These are phyloP conservation scores for Cherax destructor DNA, from an alignment of 1,140 invertebrate species.

Conservation along the genomic window DNA sequence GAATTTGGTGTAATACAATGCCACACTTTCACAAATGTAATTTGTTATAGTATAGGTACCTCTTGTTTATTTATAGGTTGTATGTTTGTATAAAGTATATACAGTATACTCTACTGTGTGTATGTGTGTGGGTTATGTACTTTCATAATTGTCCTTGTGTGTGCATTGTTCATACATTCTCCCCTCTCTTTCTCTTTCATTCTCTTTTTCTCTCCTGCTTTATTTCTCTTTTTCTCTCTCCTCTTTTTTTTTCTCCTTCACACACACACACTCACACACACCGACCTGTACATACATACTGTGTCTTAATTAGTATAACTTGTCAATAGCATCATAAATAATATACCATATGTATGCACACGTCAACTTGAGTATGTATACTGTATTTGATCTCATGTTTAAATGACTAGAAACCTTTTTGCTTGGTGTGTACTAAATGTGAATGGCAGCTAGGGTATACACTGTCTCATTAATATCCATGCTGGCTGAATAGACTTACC, in stretches of 20 bases:
- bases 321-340: slow-evolving; percentile 4
- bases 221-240: too few species aligned
- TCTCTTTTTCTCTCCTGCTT: too few species aligned
- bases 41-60: not conserved
- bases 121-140: too few species aligned
- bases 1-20: not conserved
- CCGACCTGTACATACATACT: not conserved
- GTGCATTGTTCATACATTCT: too few species aligned
- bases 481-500: not conserved
- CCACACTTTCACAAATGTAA: not conserved
- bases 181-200: too few species aligned
- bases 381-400: not conserved
- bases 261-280: too few species aligned
- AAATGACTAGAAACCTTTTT: not conserved
- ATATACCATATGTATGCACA: too few species aligned
- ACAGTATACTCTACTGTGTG: too few species aligned
- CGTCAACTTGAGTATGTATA: not conserved
- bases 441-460: not conserved
- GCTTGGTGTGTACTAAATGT: not conserved
- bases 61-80: not conserved
- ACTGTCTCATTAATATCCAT: not conserved
- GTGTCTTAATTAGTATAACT: not conserved
- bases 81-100: too few species aligned
- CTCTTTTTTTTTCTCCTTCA: too few species aligned
- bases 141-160: too few species aligned